Conservation (phyloP, 1,140 invertebrate species). For the Drosophila obscura region DNA sequence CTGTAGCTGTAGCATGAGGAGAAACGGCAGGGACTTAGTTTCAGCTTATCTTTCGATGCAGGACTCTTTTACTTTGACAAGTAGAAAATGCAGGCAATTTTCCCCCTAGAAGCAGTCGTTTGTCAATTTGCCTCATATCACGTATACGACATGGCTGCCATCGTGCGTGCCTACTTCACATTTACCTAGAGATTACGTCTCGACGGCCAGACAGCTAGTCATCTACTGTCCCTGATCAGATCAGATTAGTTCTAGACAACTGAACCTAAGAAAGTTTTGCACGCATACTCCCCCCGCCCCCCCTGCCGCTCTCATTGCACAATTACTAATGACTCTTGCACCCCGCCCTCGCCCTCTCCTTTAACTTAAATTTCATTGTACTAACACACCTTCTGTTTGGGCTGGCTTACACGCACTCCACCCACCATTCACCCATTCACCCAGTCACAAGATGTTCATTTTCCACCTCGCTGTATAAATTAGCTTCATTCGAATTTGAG, state of each 20-base stretch:
- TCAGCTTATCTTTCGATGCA: constrained; percentile 49
- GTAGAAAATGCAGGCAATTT: constrained; percentile 60
- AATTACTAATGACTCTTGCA: constrained; percentile 35
- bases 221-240: constrained; percentile 23
- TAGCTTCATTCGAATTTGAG: constrained; percentile 31
- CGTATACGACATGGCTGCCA: constrained; percentile 50
- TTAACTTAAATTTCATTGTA: background rate
- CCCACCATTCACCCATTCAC: constrained; percentile 14
- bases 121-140: constrained; percentile 55
- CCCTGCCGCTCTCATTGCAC: background rate
- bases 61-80: constrained; percentile 21
- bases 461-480: constrained; percentile 41
- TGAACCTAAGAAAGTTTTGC: constrained; percentile 30
- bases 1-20: background rate
- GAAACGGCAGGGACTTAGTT: constrained; percentile 36
- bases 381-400: background rate
- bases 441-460: constrained; percentile 23
- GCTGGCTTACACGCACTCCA: constrained; percentile 3
- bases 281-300: constrained; percentile 19
- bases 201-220: too few relatives aligned
- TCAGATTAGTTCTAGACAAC: constrained; percentile 15
- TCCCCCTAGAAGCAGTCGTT: constrained; percentile 30
- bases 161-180: constrained; percentile 24
- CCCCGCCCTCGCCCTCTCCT: constrained; percentile 1
- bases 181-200: background rate